These are phyloP conservation scores for Cyrtorhinus lividipennis DNA, from an alignment of 1,140 invertebrate species.

Conservation along the genomic window DNA sequence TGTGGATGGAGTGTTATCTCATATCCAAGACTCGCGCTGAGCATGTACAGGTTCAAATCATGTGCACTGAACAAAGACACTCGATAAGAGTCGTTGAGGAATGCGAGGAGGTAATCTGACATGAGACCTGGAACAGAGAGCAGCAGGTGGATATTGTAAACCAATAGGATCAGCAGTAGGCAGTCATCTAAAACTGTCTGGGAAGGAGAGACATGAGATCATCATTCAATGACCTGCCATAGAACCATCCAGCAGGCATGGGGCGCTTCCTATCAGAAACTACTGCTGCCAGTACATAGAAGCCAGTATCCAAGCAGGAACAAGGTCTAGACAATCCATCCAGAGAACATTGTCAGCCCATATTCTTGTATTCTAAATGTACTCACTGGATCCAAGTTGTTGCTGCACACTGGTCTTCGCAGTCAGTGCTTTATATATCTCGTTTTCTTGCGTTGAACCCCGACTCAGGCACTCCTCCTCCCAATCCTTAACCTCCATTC, in stretches of 20 bases:
- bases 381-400: not conserved
- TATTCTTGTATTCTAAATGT: too few species aligned
- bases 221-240: too few species aligned
- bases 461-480: not conserved
- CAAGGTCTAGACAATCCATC: too few species aligned
- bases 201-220: too few species aligned
- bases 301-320: too few species aligned
- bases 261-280: too few species aligned
- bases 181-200: too few species aligned
- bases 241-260: too few species aligned
- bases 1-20: not conserved
- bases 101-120: not conserved
- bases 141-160: not conserved
- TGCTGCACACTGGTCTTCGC: not conserved
- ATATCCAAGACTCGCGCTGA: not conserved
- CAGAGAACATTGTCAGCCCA: too few species aligned
- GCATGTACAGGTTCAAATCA: not conserved
- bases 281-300: too few species aligned
- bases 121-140: not conserved
- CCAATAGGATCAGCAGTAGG: too few species aligned
- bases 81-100: not conserved
- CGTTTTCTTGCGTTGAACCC: not conserved
- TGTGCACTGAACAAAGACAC: not conserved
- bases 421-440: not conserved
- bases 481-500: not conserved